A percentile compares a stretch with the other conserved stretches of the same genome.
Evolutionary conservation across 2,113 vertebrate species (phyloP).

Genomic region (Tauraco erythrolophus): DNA sequence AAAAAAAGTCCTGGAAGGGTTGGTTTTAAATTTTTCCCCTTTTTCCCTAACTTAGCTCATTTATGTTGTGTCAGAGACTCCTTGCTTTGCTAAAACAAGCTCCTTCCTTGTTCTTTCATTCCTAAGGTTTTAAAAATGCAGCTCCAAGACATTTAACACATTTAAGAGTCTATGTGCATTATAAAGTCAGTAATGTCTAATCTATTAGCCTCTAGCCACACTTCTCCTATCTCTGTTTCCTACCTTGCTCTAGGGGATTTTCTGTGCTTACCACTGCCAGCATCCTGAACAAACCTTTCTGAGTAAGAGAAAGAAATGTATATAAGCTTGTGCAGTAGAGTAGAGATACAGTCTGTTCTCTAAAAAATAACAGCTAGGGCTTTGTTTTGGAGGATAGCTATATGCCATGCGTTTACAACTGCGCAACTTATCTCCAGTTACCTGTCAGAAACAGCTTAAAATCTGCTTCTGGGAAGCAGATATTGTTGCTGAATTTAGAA

Average conservation of each 20-base stretch:
- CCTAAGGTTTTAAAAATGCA: background rate
- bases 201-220: background rate
- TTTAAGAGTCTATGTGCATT: background rate
- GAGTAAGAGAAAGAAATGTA: background rate
- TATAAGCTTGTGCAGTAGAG: background rate
- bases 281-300: background rate
- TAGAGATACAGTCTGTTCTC: background rate
- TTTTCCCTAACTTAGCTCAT: background rate
- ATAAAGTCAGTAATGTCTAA: background rate
- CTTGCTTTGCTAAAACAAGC: background rate
- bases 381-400: background rate
- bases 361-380: background rate
- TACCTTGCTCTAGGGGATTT: background rate
- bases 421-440: background rate
- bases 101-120: background rate
- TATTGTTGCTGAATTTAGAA: constrained; percentile 22
- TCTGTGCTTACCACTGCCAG: background rate
- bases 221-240: background rate
- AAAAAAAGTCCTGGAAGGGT: background rate
- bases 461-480: constrained; percentile 18
- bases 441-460: background rate
- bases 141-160: background rate
- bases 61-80: background rate
- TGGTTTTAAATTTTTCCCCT: background rate
- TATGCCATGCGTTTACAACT: background rate